Conservation (phyloP, 2,888 invertebrate species). For the Drosophila subsilvestris region DNA sequence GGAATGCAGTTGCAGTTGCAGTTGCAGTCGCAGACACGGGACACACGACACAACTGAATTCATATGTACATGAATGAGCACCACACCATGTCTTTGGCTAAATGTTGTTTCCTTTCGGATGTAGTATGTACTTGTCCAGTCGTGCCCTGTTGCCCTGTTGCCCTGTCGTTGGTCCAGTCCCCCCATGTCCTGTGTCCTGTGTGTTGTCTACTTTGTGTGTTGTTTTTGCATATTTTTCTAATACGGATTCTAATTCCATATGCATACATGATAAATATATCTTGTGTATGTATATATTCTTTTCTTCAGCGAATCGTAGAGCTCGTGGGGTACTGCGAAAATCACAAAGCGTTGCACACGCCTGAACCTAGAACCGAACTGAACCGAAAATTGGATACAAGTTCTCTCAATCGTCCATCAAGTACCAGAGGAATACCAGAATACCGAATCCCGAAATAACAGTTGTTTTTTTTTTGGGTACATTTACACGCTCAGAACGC, state of each 20-base stretch:
- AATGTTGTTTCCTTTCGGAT: neutral
- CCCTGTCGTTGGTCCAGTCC: constrained; percentile 5
- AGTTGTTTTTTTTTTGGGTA: constrained; percentile 49
- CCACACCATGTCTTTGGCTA: constrained; percentile 21
- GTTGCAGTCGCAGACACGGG: neutral
- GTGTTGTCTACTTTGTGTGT: constrained; percentile 1
- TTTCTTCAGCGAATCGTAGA: constrained; percentile 55
- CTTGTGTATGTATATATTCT: constrained; percentile 33
- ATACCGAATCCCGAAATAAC: neutral
- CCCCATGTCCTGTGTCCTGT: neutral
- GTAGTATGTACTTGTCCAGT: neutral
- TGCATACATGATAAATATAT: constrained; percentile 10
- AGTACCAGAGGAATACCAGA: constrained; percentile 19
- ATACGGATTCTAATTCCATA: constrained; percentile 13
- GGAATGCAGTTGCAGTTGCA: constrained; percentile 9
- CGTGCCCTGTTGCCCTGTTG: constrained; percentile 1
- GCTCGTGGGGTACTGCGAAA: constrained; percentile 56
- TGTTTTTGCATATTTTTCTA: constrained; percentile 14
- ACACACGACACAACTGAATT: neutral
- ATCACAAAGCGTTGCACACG: constrained; percentile 47
- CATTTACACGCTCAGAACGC: constrained; percentile 50
- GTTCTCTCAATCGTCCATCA: constrained; percentile 5
- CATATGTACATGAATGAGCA: constrained; percentile 23
- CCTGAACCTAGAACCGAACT: constrained; percentile 46
- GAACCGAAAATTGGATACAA: constrained; percentile 6